Evolutionary conservation across 2,113 vertebrate species (phyloP).

Genomic region (Mionectes macconnelli): DNA sequence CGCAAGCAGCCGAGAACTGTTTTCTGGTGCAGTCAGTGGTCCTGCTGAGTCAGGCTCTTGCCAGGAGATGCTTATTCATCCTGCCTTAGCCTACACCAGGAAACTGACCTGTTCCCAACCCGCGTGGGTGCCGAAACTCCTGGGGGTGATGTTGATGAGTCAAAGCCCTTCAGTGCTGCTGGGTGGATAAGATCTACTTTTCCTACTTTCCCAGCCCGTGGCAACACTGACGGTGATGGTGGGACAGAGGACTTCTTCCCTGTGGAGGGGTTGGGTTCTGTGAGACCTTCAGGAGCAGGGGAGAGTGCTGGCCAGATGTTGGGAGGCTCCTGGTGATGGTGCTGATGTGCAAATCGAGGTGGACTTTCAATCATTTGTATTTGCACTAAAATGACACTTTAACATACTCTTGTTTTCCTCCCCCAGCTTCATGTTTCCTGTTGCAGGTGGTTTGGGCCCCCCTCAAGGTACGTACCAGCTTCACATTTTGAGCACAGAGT

Average conservation of each 20-base stretch:
- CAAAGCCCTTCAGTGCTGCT: background rate
- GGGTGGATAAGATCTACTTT: background rate
- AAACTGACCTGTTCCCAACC: background rate
- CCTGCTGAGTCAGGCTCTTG: conserved; percentile 31
- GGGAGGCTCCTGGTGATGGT: background rate
- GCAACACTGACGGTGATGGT: background rate
- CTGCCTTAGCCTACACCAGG: background rate
- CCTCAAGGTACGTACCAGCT: conserved; percentile 85
- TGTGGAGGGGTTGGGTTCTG: accelerated
- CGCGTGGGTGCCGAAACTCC: background rate
- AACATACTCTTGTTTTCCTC: background rate
- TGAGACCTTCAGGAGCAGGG: background rate
- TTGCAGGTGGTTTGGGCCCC: conserved; percentile 86
- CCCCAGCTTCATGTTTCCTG: conserved; percentile 94
- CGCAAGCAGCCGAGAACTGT: background rate
- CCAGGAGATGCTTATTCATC: conserved; percentile 30
- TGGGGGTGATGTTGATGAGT: conserved; percentile 6
- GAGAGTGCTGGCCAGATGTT: background rate
- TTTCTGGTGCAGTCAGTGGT: background rate
- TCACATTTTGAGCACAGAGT: background rate
- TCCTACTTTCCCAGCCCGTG: background rate
- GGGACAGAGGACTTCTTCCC: background rate
- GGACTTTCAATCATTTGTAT: background rate
- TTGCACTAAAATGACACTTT: background rate
- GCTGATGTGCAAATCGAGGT: accelerated